Evolutionary conservation across 2,888 invertebrate genomes (phyloP).

Genomic region (Mimumesa dahlbomi): DNA sequence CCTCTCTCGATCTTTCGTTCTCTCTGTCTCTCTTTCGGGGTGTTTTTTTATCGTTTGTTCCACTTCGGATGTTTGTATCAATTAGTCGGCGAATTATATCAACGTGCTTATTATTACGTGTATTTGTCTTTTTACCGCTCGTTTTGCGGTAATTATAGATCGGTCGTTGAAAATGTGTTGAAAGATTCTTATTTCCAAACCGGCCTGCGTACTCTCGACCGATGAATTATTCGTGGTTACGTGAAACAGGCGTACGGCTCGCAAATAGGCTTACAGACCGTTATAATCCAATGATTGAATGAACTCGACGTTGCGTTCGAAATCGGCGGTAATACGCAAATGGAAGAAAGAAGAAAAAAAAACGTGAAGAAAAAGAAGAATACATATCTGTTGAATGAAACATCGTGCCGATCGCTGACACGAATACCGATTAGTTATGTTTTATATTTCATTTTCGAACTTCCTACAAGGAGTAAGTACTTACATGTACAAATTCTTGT

Average conservation of each 20-base stretch:
- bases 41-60: slow-evolving; percentile 5
- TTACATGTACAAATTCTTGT: too few relatives aligned
- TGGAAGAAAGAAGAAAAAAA: too few relatives aligned
- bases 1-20: too few relatives aligned
- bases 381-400: slow-evolving; percentile 38
- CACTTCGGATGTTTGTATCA: slow-evolving; percentile 23
- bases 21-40: too few relatives aligned
- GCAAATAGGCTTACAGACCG: slow-evolving; percentile 50
- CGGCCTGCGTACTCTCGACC: slow-evolving; percentile 30
- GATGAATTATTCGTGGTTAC: slow-evolving; percentile 53
- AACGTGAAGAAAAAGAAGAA: too few relatives aligned
- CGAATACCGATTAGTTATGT: slow-evolving; percentile 34
- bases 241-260: slow-evolving; percentile 44
- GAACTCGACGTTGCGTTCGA: slow-evolving; percentile 44
- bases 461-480: too few relatives aligned
- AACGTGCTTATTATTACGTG: slow-evolving; percentile 33
- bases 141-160: slow-evolving; percentile 51
- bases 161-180: slow-evolving; percentile 23
- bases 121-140: slow-evolving; percentile 23
- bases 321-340: slow-evolving; percentile 21
- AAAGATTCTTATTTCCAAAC: slow-evolving; percentile 43
- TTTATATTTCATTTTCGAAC: too few relatives aligned
- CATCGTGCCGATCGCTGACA: slow-evolving; percentile 26
- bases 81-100: slow-evolving; percentile 38
- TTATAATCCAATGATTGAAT: slow-evolving; percentile 59